Base-by-base conservation (phyloP, 2,797 vertebrate genomes). In the Anguilla anguilla region DNA sequence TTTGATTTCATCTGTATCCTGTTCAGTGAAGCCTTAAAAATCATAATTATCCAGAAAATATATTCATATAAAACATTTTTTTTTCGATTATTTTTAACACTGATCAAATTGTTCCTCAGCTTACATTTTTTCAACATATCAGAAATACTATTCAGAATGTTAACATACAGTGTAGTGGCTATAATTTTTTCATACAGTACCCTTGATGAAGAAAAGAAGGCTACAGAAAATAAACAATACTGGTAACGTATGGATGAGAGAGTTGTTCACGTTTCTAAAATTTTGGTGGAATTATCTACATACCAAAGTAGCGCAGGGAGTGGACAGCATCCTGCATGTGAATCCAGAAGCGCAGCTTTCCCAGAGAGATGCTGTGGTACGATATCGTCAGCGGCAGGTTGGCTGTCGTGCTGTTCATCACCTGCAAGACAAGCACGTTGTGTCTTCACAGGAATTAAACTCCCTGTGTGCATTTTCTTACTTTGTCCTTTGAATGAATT, bases 1-100 rank as follows among this genome's bases (percentile, higher is more conserved):
- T 94, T 99, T 99, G 59, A 99, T 97, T 92, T 99, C 98, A 89
- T 99, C 98, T 1, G 98, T 94, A 19, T 98, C 98, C 90, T 98
- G 97, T 91, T 99, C 98, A 11, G 98, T 98, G 95, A 99, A 99
- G 0, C 98, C 98, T 99, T 83, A 0, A 83, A 91, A 74, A 89
- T 17, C 53, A 92, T 90, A 86, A 86, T 85, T 1, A 91, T 83
- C 69, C 22, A 72, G 19, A 31, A 84, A n/a, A 11, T n/a, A 46
- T 1, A 83, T 53, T 22, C 67, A 49, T 31, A 1, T 85, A 83
- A 35, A 46, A 72, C 3, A n/a, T n/a, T n/a, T n/a, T n/a, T n/a
- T n/a, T n/a, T 17, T 25, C 1, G 5, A 35, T 59, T n/a, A 39
- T 28, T 13, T 85, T 6, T 9, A 69, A 61, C 74, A 83, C 83